phyloP scores from a whole-genome alignment of 2,113 vertebrate species.

The Agelaius phoeniceus region DNA sequence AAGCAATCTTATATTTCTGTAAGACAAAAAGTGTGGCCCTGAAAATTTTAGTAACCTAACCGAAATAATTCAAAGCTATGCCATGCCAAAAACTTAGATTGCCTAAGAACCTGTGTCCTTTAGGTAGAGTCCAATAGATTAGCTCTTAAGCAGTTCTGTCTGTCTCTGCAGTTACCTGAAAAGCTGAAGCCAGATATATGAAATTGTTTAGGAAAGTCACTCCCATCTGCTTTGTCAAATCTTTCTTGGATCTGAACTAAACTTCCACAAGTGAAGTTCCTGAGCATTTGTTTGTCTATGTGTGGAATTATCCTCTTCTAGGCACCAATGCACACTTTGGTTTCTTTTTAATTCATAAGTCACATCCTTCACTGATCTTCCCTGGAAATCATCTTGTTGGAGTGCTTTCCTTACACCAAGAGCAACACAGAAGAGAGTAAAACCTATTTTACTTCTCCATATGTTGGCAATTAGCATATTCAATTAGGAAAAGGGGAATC shows the following conservation, averaged over 20 bases:
- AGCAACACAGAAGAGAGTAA: neutral
- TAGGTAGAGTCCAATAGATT: neutral
- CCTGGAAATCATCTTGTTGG: fast-evolving
- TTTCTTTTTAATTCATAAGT: neutral
- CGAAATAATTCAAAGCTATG: neutral
- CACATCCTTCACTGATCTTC: neutral
- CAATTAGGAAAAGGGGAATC: neutral
- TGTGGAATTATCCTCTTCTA: neutral
- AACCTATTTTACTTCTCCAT: neutral
- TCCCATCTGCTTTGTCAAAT: neutral
- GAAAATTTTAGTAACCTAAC: neutral
- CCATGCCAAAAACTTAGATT: neutral
- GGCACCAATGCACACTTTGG: fast-evolving
- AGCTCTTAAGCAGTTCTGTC: neutral
- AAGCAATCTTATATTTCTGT: neutral
- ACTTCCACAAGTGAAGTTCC: neutral
- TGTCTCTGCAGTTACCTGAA: neutral
- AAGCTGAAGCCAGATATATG: neutral
- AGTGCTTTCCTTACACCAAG: neutral
- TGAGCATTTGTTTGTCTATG: neutral
- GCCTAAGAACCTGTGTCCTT: neutral
- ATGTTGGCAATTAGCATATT: neutral
- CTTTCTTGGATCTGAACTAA: neutral
- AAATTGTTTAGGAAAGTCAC: neutral
- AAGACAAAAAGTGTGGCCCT: neutral